phyloP scores from a whole-genome alignment of 1,140 invertebrate species.

The Papilio helenus region DNA sequence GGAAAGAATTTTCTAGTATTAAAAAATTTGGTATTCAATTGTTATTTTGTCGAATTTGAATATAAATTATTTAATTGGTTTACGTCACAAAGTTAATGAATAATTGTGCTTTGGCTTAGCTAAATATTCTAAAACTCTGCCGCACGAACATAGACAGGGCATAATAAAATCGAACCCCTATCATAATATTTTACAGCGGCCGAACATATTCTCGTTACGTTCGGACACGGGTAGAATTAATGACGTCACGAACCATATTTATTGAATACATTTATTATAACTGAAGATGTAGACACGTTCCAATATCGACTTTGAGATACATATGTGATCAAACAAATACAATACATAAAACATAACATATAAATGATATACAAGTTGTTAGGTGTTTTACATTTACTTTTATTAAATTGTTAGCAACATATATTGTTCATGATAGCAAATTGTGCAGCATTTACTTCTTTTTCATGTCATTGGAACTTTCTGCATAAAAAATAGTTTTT shows the following conservation, averaged over 20 bases:
- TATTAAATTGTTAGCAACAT: too few species aligned
- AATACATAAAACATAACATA: too few species aligned
- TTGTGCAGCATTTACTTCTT: too few species aligned
- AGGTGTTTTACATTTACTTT: too few species aligned
- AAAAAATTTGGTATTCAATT: too few species aligned
- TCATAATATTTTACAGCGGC: slow-evolving; percentile 34
- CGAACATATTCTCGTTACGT: slow-evolving; percentile 34
- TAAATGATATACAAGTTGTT: too few species aligned
- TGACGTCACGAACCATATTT: slow-evolving; percentile 30
- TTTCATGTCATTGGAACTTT: too few species aligned
- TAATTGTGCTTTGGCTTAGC: not conserved
- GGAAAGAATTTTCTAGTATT: too few species aligned
- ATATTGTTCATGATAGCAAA: too few species aligned
- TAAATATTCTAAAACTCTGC: not conserved
- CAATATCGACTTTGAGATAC: not conserved
- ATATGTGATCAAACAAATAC: not conserved
- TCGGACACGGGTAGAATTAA: slow-evolving; percentile 38
- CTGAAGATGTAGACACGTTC: not conserved
- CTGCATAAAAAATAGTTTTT: too few species aligned
- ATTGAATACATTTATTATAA: slow-evolving; percentile 30
- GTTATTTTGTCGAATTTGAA: too few species aligned
- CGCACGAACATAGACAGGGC: not conserved
- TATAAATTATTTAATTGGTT: too few species aligned
- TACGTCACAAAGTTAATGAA: not conserved
- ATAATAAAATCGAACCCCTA: slow-evolving; percentile 36